A percentile compares a stretch with the other conserved stretches of the same genome.
Conservation (phyloP, 2,888 invertebrate species). For the Clunio marinus region DNA sequence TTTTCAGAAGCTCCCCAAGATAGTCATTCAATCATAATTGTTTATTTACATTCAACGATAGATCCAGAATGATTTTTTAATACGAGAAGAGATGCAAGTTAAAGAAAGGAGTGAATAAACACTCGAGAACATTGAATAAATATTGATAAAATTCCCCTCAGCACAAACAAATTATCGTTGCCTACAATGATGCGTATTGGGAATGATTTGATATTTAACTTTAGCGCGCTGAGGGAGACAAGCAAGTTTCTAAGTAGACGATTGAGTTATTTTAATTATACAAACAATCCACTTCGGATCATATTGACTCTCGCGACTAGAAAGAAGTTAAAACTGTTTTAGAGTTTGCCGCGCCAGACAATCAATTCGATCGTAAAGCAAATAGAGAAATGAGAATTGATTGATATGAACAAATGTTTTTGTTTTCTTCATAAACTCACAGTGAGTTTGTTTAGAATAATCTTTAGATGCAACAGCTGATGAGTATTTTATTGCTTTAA, state of each 20-base stretch:
- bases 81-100: constrained; percentile 5
- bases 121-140: constrained; percentile 26
- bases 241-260: too few species aligned
- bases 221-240: background rate
- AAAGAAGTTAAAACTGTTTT: constrained; percentile 4
- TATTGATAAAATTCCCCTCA: constrained; percentile 16
- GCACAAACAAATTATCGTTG: constrained; percentile 8
- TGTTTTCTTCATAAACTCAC: background rate
- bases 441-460: too few species aligned
- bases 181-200: constrained; percentile 7
- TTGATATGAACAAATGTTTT: constrained; percentile 31
- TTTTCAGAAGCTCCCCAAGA: constrained; percentile 24
- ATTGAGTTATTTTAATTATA: constrained; percentile 19
- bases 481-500: too few species aligned
- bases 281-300: constrained; percentile 18
- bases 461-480: too few species aligned
- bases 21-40: constrained; percentile 32
- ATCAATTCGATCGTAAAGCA: constrained; percentile 2
- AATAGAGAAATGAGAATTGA: constrained; percentile 30
- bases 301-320: constrained; percentile 18
- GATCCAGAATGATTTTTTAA: constrained; percentile 15
- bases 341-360: background rate
- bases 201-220: constrained; percentile 15
- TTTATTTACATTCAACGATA: constrained; percentile 28
- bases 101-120: constrained; percentile 5